Percentiles rank a stretch among this genome's conserved stretches.
Conservation (phyloP, 1,140 invertebrate genomes). For the Hesperophylax magnus region DNA sequence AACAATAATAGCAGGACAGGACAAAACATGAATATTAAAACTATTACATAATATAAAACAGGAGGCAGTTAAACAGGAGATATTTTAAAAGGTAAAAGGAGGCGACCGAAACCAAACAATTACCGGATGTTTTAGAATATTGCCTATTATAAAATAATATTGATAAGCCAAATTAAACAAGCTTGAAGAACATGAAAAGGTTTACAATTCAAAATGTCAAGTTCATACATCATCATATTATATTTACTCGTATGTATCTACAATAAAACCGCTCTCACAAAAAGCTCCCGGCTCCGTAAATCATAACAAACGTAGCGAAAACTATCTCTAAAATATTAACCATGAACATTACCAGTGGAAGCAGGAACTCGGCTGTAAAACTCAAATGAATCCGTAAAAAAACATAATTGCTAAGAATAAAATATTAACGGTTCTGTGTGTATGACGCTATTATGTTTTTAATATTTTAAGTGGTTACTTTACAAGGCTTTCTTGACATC, state of each 20-base stretch:
- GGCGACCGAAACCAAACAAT: too few relatives aligned
- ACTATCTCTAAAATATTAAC: slow-evolving; percentile 38
- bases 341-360: background rate
- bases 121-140: too few relatives aligned
- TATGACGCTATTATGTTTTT: background rate
- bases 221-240: background rate
- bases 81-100: too few relatives aligned
- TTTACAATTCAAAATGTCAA: background rate
- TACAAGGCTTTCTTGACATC: too few relatives aligned
- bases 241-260: too few relatives aligned
- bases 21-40: too few relatives aligned
- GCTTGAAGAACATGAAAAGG: background rate
- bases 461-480: too few relatives aligned
- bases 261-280: background rate
- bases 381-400: slow-evolving; percentile 20
- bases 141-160: background rate
- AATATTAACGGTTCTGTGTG: slow-evolving; percentile 14
- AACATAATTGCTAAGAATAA: slow-evolving; percentile 32
- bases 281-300: slow-evolving; percentile 1
- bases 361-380: slow-evolving; percentile 23
- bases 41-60: too few relatives aligned
- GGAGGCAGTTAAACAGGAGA: too few relatives aligned
- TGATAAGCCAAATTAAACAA: background rate
- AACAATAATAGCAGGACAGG: too few relatives aligned
- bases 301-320: slow-evolving; percentile 51